Evolutionary conservation across 1,140 invertebrate species (phyloP).

Genomic region (Schmidtea mediterranea): DNA sequence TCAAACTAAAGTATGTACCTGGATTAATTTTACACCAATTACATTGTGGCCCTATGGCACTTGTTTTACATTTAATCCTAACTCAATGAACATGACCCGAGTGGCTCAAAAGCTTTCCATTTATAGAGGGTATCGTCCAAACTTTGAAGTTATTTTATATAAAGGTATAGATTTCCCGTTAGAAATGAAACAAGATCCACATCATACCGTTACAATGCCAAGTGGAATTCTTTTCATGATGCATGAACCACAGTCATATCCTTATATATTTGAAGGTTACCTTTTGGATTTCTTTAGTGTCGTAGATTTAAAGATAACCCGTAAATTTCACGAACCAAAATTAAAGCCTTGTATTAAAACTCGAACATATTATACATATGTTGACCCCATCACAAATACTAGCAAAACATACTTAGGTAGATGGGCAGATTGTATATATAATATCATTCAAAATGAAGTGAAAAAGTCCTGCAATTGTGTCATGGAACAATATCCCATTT

Average conservation of each 20-base stretch:
- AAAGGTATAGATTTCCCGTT: neutral
- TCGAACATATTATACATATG: neutral
- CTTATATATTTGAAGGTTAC: neutral
- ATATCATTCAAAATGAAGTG: neutral
- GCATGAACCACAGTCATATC: neutral
- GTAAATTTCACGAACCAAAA: neutral
- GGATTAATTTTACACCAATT: neutral
- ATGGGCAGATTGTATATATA: neutral
- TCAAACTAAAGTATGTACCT: neutral
- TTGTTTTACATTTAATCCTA: neutral
- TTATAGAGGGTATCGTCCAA: neutral
- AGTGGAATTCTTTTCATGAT: neutral
- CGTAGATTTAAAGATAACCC: neutral
- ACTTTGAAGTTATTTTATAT: slow-evolving; percentile 2
- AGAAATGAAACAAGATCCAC: neutral
- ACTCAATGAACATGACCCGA: neutral
- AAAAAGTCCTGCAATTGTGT: neutral
- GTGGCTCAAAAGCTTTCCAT: too few species aligned
- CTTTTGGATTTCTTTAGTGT: neutral
- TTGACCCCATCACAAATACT: neutral
- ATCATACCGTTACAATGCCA: neutral
- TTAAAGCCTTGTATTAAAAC: neutral
- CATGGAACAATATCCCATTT: neutral
- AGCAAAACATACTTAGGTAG: neutral
- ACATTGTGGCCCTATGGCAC: neutral